These are phyloP conservation scores for human DNA, from an alignment of 2,113 vertebrate species.

Conservation along the genomic window GRCh38 chr2:147567001-147567500, in stretches of 20 bases:
- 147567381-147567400: constrained; percentile 1
- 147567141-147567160: neutral
- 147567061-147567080: neutral
- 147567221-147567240: constrained; percentile 40
- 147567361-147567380: neutral
- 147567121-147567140: neutral
- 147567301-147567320: neutral
- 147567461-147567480: neutral
- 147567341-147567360: neutral
- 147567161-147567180: constrained; percentile 20
- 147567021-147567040: neutral
- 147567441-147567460: neutral
- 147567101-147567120: neutral
- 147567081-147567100: neutral
- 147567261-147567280: constrained; percentile 15
- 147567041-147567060: constrained; percentile 6
- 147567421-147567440: neutral
- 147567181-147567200: constrained; percentile 32
- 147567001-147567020: neutral
- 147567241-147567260: constrained; percentile 27
- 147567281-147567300: constrained; percentile 23
- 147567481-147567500: neutral
- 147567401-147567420: neutral
- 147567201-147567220: neutral
- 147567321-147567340: constrained; percentile 34